A percentile compares a stretch with the other conserved stretches of the same genome.
Conservation (phyloP, 1,140 invertebrate species). For the Bombus affinis region DNA sequence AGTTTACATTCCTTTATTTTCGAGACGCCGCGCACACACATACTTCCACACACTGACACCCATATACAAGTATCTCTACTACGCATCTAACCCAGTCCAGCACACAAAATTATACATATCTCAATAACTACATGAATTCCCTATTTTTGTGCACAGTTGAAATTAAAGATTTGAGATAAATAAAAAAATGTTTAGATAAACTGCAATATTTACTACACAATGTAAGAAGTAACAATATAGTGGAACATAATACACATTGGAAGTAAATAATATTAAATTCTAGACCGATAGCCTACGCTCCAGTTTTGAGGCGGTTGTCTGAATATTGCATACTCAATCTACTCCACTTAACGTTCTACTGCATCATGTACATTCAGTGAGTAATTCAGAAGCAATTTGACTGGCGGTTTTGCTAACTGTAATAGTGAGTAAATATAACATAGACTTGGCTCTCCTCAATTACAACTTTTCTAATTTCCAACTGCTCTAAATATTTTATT, state of each 20-base stretch:
- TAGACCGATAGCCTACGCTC: neutral
- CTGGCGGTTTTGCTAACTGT: neutral
- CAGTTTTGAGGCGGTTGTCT: neutral
- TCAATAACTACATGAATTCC: neutral
- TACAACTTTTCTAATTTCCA: neutral
- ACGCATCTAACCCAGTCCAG: too few species aligned
- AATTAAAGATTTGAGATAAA: neutral
- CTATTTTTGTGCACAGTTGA: too few species aligned
- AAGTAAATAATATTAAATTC: neutral
- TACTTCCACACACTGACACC: too few species aligned
- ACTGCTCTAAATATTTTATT: too few species aligned
- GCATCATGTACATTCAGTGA: neutral
- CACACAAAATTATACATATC: too few species aligned
- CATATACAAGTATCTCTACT: too few species aligned
- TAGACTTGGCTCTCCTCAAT: too few species aligned
- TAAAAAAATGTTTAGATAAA: neutral
- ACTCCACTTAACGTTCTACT: neutral
- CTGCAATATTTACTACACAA: neutral
- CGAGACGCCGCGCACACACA: too few species aligned
- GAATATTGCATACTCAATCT: slow-evolving; percentile 34
- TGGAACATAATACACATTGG: neutral
- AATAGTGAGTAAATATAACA: neutral
- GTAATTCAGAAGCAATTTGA: slow-evolving; percentile 28
- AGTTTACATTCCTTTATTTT: too few species aligned
- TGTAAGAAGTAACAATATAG: neutral